Base-by-base conservation (phyloP, 2,113 vertebrate genomes). In the Ceratotherium simum region DNA sequence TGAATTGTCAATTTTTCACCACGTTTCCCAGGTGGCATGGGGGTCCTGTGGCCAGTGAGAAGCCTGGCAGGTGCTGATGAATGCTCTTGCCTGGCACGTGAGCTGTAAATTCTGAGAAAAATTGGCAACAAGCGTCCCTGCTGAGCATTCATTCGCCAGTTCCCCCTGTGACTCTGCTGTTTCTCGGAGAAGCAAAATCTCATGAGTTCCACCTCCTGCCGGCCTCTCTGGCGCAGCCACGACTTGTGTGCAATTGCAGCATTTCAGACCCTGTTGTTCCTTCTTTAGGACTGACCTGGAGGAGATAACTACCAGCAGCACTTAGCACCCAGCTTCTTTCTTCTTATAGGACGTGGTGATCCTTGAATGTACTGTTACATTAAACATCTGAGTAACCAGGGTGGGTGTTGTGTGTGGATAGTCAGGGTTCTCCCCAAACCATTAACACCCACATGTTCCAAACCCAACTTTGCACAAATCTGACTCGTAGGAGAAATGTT, bases 231-330 rank as follows among this genome's bases (percentile, higher is more conserved):
- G 51, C 5, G 0, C 8, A 6, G 0, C 36, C 10, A 0, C 8
- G 5, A 3, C 42, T 54, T 10, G 10, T 0, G 0, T 0, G 6
- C 29, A 0, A 0, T 20, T 0, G 3, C 36, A 2, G 39, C 29
- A 1, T 42, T 13, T 46, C 13, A 3, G 78, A 0, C 6, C 75
- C 67, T 16, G 4, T 5, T 0, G 16, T 17, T 9, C 33, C 51
- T 6, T 1, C 62, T 20, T 27, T 1, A 8, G 65, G 18, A 3
- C 20, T 5, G 17, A 12, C 69, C 67, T 0, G 13, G 48, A 67
- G 51, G 51, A 72, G 29, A 4, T 3, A 4, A 9, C 25, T 2
- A 1, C 21, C 86, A 7, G 14, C 29, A 27, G 64, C 5, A 3
- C 46, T 29, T 3, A 51, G 58, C 82, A 56, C 58, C 27, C 5